Percentiles rank a stretch among this genome's conserved stretches.
These are phyloP conservation scores for Ostrea edulis DNA, from an alignment of 1,140 invertebrate genomes.

Conservation along the genomic window DNA sequence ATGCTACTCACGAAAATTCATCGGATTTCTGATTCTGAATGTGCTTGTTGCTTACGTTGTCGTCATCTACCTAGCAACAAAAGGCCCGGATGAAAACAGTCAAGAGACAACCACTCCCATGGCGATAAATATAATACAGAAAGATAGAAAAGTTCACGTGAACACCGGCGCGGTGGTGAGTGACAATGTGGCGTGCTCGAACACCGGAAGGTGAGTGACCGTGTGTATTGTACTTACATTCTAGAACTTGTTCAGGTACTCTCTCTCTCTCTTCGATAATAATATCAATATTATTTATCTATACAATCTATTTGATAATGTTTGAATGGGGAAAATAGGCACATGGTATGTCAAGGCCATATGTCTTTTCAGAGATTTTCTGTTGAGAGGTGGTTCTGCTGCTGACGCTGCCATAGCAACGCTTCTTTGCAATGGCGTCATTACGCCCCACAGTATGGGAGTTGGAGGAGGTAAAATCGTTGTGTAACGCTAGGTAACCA, in stretches of 20 bases:
- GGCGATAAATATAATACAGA: background rate
- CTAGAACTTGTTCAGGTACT: too few relatives aligned
- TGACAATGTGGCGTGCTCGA: conserved; percentile 15
- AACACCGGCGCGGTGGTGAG: conserved; percentile 4
- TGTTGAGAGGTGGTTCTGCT: conserved; percentile 84
- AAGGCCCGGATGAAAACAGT: background rate
- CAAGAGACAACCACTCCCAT: background rate
- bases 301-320: background rate
- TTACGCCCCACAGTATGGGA: conserved; percentile 92
- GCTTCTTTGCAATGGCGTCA: conserved; percentile 90
- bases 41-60: conserved; percentile 4
- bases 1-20: background rate
- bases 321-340: background rate
- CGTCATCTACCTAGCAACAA: background rate
- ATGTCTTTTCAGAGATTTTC: conserved; percentile 57
- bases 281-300: too few relatives aligned
- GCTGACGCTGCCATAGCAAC: conserved; percentile 91
- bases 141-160: background rate
- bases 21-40: conserved; percentile 12
- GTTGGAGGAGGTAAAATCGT: conserved; percentile 86
- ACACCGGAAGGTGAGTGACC: background rate
- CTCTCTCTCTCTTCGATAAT: background rate
- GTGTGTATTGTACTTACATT: too few relatives aligned
- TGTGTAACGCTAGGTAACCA: too few relatives aligned
- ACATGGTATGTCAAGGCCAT: too few relatives aligned